A percentile compares a stretch with the other conserved stretches of the same genome.
Conservation (phyloP, 2,888 invertebrate genomes). For the Nomada ruficornis region DNA sequence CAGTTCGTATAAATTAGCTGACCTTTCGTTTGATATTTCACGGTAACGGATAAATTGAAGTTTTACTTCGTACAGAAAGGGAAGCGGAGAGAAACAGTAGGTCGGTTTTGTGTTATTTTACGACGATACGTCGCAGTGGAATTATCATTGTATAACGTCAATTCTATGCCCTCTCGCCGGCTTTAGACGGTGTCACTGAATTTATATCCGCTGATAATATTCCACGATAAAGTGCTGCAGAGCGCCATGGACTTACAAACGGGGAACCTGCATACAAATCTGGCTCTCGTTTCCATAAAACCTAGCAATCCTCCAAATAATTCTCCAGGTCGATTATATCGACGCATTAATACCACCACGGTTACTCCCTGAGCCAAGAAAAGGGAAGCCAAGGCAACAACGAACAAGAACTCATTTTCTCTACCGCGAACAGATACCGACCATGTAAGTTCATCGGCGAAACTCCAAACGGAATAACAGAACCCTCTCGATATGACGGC, state of each 20-base stretch:
- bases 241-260: not conserved
- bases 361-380: too few relatives aligned
- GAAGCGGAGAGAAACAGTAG: not conserved
- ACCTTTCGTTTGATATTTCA: too few relatives aligned
- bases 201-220: conserved; percentile 15
- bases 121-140: not conserved
- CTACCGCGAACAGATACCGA: not conserved
- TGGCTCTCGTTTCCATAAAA: not conserved
- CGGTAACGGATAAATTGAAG: too few relatives aligned
- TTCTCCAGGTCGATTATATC: too few relatives aligned
- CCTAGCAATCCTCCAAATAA: too few relatives aligned
- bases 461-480: not conserved
- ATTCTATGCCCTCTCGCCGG: not conserved
- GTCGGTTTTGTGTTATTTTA: not conserved
- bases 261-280: not conserved
- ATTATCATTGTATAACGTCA: not conserved
- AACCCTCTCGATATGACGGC: not conserved
- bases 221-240: conserved; percentile 1
- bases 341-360: too few relatives aligned
- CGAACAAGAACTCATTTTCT: not conserved
- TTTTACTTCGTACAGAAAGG: too few relatives aligned
- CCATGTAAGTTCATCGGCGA: not conserved
- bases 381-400: not conserved
- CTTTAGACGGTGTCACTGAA: not conserved
- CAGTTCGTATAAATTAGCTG: too few relatives aligned